A percentile compares a stretch with the other conserved stretches of the same genome.
Evolutionary conservation across 2,888 invertebrate species (phyloP).

Genomic region (Ormyrus rosae): DNA sequence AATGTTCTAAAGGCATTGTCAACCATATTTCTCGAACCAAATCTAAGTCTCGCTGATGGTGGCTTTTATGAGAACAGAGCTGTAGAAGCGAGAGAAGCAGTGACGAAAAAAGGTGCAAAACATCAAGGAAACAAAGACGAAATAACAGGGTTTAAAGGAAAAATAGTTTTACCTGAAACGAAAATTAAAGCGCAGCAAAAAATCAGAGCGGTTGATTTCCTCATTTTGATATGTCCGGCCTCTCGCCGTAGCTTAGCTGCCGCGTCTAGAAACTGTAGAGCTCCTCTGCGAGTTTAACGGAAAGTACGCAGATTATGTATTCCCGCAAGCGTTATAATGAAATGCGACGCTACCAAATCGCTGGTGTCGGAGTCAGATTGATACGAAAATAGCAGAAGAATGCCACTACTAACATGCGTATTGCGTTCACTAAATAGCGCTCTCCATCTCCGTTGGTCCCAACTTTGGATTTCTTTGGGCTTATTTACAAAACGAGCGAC

Average conservation of each 20-base stretch:
- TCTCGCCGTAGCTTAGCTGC: neutral
- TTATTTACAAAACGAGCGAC: too few species aligned
- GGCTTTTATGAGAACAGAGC: neutral
- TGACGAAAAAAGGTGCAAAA: neutral
- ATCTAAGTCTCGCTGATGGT: constrained; percentile 22
- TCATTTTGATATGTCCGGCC: constrained; percentile 56
- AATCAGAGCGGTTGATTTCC: constrained; percentile 58
- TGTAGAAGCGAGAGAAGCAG: neutral
- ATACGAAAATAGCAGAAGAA: constrained; percentile 49
- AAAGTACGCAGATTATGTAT: constrained; percentile 37
- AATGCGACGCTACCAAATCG: constrained; percentile 15
- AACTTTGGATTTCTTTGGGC: too few species aligned
- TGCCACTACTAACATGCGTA: neutral
- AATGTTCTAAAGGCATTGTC: constrained; percentile 45
- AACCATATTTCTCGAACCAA: constrained; percentile 45
- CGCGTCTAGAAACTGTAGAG: neutral
- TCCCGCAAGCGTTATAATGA: constrained; percentile 13
- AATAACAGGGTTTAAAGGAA: neutral
- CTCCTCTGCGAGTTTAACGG: neutral
- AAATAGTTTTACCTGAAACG: constrained; percentile 59
- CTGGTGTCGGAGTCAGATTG: constrained; percentile 18
- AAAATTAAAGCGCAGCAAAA: constrained; percentile 59
- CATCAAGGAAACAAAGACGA: neutral
- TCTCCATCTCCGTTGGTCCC: too few species aligned
- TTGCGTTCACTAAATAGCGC: neutral